Conservation (phyloP, 2,888 invertebrate genomes). For the Celastrina argiolus region DNA sequence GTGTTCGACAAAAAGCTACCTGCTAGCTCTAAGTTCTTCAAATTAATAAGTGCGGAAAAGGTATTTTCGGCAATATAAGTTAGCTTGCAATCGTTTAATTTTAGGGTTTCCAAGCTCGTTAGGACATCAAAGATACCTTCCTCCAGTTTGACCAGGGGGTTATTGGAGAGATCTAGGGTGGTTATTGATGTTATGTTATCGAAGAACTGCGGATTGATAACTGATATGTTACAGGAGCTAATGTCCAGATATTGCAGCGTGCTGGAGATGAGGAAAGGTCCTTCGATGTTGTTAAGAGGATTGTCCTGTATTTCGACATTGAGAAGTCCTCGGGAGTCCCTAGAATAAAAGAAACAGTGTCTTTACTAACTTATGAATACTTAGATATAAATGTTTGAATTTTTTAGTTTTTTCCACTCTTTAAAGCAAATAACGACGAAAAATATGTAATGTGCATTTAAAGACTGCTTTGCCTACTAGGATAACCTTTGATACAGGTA, state of each 20-base stretch:
- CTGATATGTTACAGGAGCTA: conserved; percentile 79
- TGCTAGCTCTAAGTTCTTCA: conserved; percentile 81
- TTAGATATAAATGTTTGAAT: too few relatives aligned
- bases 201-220: conserved; percentile 80
- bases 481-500: too few relatives aligned
- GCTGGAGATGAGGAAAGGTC: conserved; percentile 80
- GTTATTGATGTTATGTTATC: conserved; percentile 81
- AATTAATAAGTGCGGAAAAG: conserved; percentile 77
- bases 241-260: conserved; percentile 83
- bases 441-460: too few relatives aligned
- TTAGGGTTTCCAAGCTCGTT: conserved; percentile 81
- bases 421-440: too few relatives aligned
- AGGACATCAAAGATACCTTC: conserved; percentile 80
- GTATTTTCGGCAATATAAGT: conserved; percentile 75
- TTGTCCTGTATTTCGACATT: conserved; percentile 84
- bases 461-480: too few relatives aligned
- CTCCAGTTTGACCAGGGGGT: conserved; percentile 79
- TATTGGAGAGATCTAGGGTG: conserved; percentile 83
- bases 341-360: conserved; percentile 52
- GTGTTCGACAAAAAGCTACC: conserved; percentile 76
- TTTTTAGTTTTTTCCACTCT: too few relatives aligned
- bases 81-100: conserved; percentile 81
- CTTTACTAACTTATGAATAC: too few relatives aligned
- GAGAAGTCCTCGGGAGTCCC: conserved; percentile 82
- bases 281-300: conserved; percentile 79